phyloP scores from a whole-genome alignment of 1,140 invertebrate genomes.

The Zaprionus camerounensis region DNA sequence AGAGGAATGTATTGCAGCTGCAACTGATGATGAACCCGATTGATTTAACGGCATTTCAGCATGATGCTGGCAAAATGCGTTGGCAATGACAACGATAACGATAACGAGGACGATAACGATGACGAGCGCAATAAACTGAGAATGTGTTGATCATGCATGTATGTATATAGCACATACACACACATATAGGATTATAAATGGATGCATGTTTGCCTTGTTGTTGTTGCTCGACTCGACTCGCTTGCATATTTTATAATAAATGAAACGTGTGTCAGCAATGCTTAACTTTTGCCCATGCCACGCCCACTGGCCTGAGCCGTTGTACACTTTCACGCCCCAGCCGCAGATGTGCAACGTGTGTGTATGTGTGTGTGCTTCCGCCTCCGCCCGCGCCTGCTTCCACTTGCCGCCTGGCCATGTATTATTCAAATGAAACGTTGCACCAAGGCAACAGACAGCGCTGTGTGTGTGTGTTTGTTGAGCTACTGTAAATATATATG shows the following conservation, averaged over 20 bases:
- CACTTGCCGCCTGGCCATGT: constrained; percentile 37
- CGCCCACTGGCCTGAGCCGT: background rate
- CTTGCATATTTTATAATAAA: constrained; percentile 81
- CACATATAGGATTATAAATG: background rate
- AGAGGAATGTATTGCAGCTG: background rate
- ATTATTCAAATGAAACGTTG: constrained; percentile 75
- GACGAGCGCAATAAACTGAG: constrained; percentile 69
- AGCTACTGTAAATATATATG: constrained; percentile 45
- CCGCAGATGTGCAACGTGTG: constrained; percentile 19
- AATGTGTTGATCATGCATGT: constrained; percentile 70
- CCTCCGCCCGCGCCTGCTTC: constrained; percentile 2
- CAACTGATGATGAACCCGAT: constrained; percentile 24
- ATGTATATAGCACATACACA: constrained; percentile 18
- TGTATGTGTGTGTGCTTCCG: constrained; percentile 3
- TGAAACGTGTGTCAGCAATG: constrained; percentile 80
- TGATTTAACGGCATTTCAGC: constrained; percentile 14
- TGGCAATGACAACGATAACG: constrained; percentile 20
- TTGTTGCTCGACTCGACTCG: background rate
- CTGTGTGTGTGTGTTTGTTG: constrained; percentile 33
- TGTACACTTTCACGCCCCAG: background rate
- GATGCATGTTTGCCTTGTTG: background rate
- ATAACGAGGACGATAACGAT: constrained; percentile 24
- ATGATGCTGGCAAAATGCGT: background rate
- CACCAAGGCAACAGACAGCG: constrained; percentile 41
- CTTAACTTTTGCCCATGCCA: constrained; percentile 56